Evolutionary conservation across 2,888 invertebrate genomes (phyloP), one percentile per base, ranked within the genome.

Genomic region (Drosophila eohydei): DNA sequence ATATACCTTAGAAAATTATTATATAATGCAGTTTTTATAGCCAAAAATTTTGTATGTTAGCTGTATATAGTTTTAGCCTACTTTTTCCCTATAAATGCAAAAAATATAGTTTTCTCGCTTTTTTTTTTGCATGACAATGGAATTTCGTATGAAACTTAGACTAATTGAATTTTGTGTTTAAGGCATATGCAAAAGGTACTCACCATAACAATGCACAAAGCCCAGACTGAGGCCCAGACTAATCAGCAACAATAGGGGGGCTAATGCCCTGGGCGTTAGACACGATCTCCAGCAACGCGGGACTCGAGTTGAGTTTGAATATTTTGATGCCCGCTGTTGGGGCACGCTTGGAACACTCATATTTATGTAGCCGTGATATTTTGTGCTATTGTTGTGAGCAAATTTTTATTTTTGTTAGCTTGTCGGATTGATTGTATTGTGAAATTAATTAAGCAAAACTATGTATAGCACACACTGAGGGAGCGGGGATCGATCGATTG

Each of bases 311-410:
- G 50, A 55, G 62, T 65, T 64, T 67, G 58, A 48, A 52, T 46
- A 50, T 76, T 58, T 58, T 38, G 74, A 60, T 76, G 88, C 84
- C 88, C 89, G 73, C 88, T 68, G 84, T 66, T 70, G 91, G 89
- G 90, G 83, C 78, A 74, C 65, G 64, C 74, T 84, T 80, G 82
- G 79, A 80, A 88, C 90, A 91, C 91, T 91, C 91, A 91, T 91
- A 75, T 86, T 83, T 78, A 26, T 36, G 89, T 76, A 78, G 81
- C 69, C 69, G 36, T 36, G 11, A 73, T 66, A 69, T 68, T 74
- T 21, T 64, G 70, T 64, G 71, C 65, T 73, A 70, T 87, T 81
- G 73, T 76, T 72, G 52, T 58, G 46, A 46, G 58, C 67, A 71
- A 78, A 75, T 71, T 32, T 50, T 14, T 26, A 8, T 46, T n/a